Conservation (phyloP, 2,888 invertebrate species). For the Microplitis deprimator region DNA sequence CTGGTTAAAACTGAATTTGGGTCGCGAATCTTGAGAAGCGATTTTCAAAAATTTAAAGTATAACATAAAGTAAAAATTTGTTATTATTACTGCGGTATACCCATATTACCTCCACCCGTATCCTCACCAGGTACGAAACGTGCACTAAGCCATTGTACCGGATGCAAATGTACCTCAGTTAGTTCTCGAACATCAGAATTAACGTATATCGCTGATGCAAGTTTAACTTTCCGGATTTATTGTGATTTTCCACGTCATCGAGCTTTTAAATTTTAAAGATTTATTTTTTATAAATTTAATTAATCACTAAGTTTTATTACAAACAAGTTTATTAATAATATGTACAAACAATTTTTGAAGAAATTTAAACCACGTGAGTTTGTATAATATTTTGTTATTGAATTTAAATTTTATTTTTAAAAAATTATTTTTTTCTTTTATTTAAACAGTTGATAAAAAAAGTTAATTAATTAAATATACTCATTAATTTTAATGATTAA, state of each 20-base stretch:
- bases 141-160: background rate
- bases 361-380: conserved; percentile 13
- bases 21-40: too few species aligned
- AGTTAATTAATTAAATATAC: too few species aligned
- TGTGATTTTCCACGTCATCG: background rate
- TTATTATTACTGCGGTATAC: too few species aligned
- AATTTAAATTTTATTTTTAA: background rate
- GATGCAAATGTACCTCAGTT: background rate
- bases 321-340: background rate
- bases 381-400: background rate
- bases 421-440: background rate
- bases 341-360: background rate
- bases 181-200: background rate
- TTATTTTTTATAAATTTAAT: background rate
- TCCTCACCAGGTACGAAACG: background rate
- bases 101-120: background rate
- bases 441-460: background rate
- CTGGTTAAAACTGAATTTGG: too few species aligned
- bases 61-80: too few species aligned
- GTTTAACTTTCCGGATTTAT: background rate
- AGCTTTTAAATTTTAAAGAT: background rate
- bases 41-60: too few species aligned
- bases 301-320: background rate
- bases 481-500: too few species aligned
- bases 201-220: background rate